Evolutionary conservation across 2,888 invertebrate species (phyloP), one percentile per base, ranked within the genome.

Genomic region (Candidula unifasciata): DNA sequence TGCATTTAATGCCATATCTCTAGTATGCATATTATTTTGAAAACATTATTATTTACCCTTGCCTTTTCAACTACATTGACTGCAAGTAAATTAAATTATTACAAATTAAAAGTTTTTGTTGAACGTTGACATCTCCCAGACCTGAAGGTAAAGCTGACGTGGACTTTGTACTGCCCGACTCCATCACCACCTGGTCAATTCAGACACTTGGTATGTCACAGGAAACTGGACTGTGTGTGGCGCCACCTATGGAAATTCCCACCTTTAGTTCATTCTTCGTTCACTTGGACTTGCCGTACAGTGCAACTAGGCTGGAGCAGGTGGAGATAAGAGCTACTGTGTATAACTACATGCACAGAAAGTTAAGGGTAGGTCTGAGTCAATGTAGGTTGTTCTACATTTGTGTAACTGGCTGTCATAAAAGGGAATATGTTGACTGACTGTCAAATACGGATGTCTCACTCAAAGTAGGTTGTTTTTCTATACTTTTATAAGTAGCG

Each of bases 211-310:
- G 89, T 66, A 77, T 90, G 84, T 88, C 89, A 5, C 78, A 85
- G n/a, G 77, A 83, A 57, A 76, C 85, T 37, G 89, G 89, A 21
- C 83, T 89, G 64, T 89, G 89, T 83, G 86, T 90, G 71, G 87
- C 89, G 21, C 81, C 86, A 30, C 87, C 89, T 30, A 80, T 86
- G 21, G 85, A 88, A 64, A 69, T 89, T 21, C 82, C 86, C 5
- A 86, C 87, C 33, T 89, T 89, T 83, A 87, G 86, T 64, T 86
- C 88, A 69, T 89, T 90, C 86, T 90, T 90, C 76, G 85, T 90
- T 30, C 87, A 89, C 66, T 74, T 90, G 33, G 89, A 89, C 68
- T 86, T 90, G n/a, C 89, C 89, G 0, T 90, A 89, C 86, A 88
- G 84, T 24, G 90, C 89, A 8, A 85, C 87, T 30, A 79, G 90